Conservation (phyloP, 2,113 vertebrate genomes). For the Amazona guildingii region DNA sequence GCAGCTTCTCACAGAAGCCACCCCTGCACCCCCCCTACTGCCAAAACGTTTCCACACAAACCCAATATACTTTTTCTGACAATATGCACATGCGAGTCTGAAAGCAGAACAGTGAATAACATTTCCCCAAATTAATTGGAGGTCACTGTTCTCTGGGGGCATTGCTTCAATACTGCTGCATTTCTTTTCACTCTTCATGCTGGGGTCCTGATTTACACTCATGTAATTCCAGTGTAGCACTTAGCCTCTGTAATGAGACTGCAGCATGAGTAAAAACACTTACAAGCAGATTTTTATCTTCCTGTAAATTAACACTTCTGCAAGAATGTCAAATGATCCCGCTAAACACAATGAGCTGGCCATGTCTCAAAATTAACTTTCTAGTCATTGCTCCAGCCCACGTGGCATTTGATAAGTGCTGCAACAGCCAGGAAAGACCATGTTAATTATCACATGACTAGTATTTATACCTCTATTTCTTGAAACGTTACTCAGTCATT, state of each 20-base stretch:
- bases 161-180: not conserved
- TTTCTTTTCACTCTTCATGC: not conserved
- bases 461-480: constrained; percentile 56
- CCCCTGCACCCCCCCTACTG: not conserved
- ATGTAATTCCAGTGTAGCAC: not conserved
- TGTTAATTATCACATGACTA: constrained; percentile 56
- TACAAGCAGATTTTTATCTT: constrained; percentile 45
- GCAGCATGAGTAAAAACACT: not conserved
- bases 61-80: not conserved
- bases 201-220: not conserved
- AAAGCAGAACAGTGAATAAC: not conserved
- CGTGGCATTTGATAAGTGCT: constrained; percentile 37
- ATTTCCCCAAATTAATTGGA: not conserved
- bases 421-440: not conserved
- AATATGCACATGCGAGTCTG: not conserved
- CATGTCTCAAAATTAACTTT: constrained; percentile 45
- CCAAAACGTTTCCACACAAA: not conserved
- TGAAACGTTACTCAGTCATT: constrained; percentile 38
- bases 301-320: constrained; percentile 21
- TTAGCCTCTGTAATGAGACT: constrained; percentile 17
- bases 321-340: constrained; percentile 23
- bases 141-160: not conserved
- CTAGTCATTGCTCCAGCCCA: constrained; percentile 35
- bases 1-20: not conserved
- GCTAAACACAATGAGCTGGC: constrained; percentile 3